Base-by-base conservation (phyloP, 2,797 vertebrate species). In the Molothrus aeneus region DNA sequence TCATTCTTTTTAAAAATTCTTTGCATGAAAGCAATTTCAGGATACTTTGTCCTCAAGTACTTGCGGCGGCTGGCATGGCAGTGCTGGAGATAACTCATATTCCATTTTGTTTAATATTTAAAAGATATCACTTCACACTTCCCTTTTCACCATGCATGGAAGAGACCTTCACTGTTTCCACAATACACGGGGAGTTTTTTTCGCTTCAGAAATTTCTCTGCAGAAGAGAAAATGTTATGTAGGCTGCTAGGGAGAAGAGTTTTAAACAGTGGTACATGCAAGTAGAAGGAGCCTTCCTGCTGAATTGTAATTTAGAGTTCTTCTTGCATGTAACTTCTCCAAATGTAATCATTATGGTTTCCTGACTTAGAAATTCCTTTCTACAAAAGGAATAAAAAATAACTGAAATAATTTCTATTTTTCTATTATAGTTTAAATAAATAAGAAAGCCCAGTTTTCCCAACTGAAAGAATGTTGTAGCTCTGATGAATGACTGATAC, bases 11-110 rank as follows among this genome's bases (percentile, higher is more conserved):
- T 1, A 31, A 83, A 84, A 90, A 36, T 75, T 77, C 31, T 57
- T 63, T 2, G 2, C 88, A 17, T 64, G 29, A 47, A 84, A 72
- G 66, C 25, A 11, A 2, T 86, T 81, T 63, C 32, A n/a, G 48
- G 43, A n/a, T 64, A 22, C 43, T 79, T 74, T 59, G 43, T 92
- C 71, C 69, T 80, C 24, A 50, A 13, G 53, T 60, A 31, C 59
- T 75, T 0, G 0, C 0, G 2, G 34, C 63, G 47, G 63, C 34
- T 77, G 51, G 17, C 1, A 0, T 74, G 34, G 42, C 60, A 56
- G 29, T 68, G 26, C 45, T 89, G 61, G 50, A 78, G 77, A 65
- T 43, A 72, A 69, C 36, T 40, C 34, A 13, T 82, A 43, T n/a
- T 93, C 42, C n/a, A 28, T 77, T 80, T 87, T 63, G 54, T 86